Percentiles rank a stretch among this genome's conserved stretches.
Conservation (phyloP, 2,888 invertebrate species). For the Biston betularia region DNA sequence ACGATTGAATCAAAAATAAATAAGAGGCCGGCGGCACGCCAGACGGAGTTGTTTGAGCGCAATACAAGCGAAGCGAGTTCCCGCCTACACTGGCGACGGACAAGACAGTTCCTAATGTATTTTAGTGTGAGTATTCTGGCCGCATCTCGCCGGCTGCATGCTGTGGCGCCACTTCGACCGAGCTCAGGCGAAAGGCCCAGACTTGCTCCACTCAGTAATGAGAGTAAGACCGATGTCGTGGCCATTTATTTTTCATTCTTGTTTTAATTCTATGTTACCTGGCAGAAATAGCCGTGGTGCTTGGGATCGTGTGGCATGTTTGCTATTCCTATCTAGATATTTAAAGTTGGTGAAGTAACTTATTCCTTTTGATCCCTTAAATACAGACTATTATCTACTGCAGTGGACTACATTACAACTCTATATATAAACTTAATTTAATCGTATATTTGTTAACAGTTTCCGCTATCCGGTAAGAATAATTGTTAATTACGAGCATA, state of each 20-base stretch:
- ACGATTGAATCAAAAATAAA: conserved; percentile 58
- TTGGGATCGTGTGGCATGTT: conserved; percentile 8
- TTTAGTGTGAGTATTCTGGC: conserved; percentile 10
- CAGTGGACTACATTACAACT: too few relatives aligned
- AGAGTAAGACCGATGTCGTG: conserved; percentile 61
- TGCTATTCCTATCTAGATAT: not conserved
- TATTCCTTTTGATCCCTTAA: too few relatives aligned
- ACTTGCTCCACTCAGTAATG: conserved; percentile 55
- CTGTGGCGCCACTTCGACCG: conserved; percentile 65
- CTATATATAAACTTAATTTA: too few relatives aligned
- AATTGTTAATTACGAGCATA: too few relatives aligned
- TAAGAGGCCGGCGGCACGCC: conserved; percentile 47
- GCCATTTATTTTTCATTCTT: conserved; percentile 67
- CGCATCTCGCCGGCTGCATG: conserved; percentile 55
- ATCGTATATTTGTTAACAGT: too few relatives aligned
- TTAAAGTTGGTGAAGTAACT: too few relatives aligned
- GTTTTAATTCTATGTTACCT: conserved; percentile 50
- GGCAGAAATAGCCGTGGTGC: conserved; percentile 13
- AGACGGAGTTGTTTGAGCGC: conserved; percentile 26
- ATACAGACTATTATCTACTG: too few relatives aligned
- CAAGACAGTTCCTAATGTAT: conserved; percentile 17
- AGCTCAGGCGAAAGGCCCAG: conserved; percentile 32
- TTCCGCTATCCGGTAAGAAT: too few relatives aligned
- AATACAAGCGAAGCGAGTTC: conserved; percentile 24
- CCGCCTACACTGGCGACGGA: conserved; percentile 22